phyloP scores from a whole-genome alignment of 2,113 vertebrate genomes.

The Chaetops frenatus region DNA sequence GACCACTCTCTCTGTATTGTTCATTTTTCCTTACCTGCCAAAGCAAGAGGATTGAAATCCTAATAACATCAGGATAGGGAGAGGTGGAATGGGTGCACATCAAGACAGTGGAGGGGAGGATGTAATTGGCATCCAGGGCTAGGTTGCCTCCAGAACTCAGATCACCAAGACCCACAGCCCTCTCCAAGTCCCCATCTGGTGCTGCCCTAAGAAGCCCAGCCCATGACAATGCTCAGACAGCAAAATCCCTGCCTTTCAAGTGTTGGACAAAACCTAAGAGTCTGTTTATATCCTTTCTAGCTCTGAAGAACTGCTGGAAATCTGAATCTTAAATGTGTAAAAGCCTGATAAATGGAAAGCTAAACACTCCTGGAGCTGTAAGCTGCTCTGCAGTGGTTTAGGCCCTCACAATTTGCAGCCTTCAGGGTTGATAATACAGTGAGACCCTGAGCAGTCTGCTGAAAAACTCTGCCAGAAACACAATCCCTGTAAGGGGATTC shows the following conservation, averaged over 20 bases:
- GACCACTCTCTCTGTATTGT: accelerated
- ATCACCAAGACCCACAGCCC: neutral
- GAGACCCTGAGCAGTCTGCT: neutral
- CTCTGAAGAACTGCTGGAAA: neutral
- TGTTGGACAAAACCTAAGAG: neutral
- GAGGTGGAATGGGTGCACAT: neutral
- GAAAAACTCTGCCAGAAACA: neutral
- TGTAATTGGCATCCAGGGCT: neutral
- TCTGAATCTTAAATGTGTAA: slow-evolving; percentile 20
- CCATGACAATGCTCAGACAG: neutral
- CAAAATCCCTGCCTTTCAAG: neutral
- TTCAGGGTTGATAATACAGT: neutral
- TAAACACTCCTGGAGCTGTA: neutral
- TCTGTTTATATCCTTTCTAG: neutral
- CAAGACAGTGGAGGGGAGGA: neutral
- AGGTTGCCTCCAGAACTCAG: neutral
- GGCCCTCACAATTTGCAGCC: neutral
- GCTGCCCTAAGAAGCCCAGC: neutral
- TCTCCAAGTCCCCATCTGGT: neutral
- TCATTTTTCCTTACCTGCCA: neutral
- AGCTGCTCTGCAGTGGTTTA: slow-evolving; percentile 29
- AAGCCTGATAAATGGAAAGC: slow-evolving; percentile 27
- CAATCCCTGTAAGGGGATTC: neutral
- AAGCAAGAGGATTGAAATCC: neutral
- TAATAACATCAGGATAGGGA: accelerated